Evolutionary conservation across 2,113 vertebrate species (phyloP), one percentile per base, ranked within the genome.

Genomic region (Gallinago undulata): DNA sequence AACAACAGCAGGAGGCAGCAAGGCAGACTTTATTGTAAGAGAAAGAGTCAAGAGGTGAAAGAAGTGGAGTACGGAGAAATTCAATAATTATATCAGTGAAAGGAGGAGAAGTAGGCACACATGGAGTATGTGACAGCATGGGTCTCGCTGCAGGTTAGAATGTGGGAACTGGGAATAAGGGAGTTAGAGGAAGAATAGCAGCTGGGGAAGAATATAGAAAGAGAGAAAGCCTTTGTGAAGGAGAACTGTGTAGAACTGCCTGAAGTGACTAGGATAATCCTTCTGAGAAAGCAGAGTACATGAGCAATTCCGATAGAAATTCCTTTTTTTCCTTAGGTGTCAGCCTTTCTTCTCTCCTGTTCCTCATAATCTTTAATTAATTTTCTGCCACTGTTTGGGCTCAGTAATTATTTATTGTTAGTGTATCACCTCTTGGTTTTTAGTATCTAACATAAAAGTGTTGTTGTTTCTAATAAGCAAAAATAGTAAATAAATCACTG

Each of bases 41-140:
- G 60, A n/a, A 84, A n/a, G 31, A 67, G 92, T 62, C 90, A 88
- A 83, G 85, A 86, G 85, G 88, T 90, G 78, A 92, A 45, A 23
- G 62, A 84, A 87, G 37, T 67, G 37, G n/a, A 93, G 60, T 84
- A 37, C 30, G 60, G 64, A 84, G 56, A 87, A 75, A 87, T 55
- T 72, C 66, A 75, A 22, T 47, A 89, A 63, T 78, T 89, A 7
- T 24, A 31, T 37, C 68, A 47, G 56, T 63, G 37, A 78, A 59
- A 92, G 59, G 64, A 47, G n/a, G 28, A 89, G 50, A 62, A 74
- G 22, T 4, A 19, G 31, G 43, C 15, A 45, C 41, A 45, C 41
- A 53, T 19, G 12, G 31, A 74, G 55, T 74, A 39, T 68, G 24
- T 48, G 76, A 64, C 63, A 90, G 68, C 60, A 16, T 50, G 73